Percentiles rank a stretch among this genome's conserved stretches.
Evolutionary conservation across 2,888 invertebrate genomes (phyloP).

Genomic region (Theodoxus fluviatilis): DNA sequence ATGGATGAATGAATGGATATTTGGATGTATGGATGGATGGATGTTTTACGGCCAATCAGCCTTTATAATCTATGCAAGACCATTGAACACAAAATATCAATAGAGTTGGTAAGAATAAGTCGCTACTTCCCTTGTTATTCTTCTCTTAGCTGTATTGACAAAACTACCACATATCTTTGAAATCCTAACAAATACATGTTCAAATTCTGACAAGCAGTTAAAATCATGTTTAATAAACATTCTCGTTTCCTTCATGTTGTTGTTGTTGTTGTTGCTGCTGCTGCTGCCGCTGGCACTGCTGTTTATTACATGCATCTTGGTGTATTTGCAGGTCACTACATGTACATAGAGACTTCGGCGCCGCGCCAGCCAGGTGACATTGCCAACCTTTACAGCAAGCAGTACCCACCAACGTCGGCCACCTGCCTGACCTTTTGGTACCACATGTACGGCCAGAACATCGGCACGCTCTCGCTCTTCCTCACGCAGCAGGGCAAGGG

Average conservation of each 20-base stretch:
- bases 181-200: neutral
- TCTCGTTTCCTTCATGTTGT: neutral
- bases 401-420: constrained; percentile 31
- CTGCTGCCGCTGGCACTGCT: neutral
- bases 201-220: neutral
- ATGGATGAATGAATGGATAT: too few relatives aligned
- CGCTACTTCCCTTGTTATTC: neutral
- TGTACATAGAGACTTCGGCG: constrained; percentile 62
- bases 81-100: too few relatives aligned
- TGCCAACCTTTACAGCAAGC: constrained; percentile 55
- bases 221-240: too few relatives aligned
- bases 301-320: too few relatives aligned
- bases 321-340: constrained; percentile 38
- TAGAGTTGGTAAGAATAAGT: too few relatives aligned
- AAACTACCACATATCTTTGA: neutral
- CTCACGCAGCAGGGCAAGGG: constrained; percentile 26
- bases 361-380: constrained; percentile 70
- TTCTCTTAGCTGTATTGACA: neutral
- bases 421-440: constrained; percentile 50
- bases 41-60: too few relatives aligned
- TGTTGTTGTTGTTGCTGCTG: neutral
- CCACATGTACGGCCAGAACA: constrained; percentile 42
- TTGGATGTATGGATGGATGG: too few relatives aligned
- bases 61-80: too few relatives aligned
- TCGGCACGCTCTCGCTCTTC: constrained; percentile 46